Percentiles rank a stretch among this genome's conserved stretches.
Conservation (phyloP, 2,797 vertebrate genomes). For the Parauchenoglanis ngamensis region DNA sequence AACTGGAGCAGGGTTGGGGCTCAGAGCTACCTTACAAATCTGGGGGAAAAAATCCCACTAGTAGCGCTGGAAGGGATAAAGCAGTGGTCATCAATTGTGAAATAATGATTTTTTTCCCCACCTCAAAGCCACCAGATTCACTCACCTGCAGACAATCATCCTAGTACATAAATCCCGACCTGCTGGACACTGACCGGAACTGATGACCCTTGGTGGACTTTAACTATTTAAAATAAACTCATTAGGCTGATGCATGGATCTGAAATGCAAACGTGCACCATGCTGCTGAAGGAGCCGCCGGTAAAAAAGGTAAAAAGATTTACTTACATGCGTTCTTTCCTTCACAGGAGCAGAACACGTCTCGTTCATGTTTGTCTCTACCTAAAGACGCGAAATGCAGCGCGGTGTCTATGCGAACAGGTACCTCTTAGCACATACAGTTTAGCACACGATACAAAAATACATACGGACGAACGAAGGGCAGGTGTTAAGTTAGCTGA, state of each 20-base stretch:
- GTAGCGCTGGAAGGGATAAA: too few relatives aligned
- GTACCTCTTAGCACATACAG: neutral
- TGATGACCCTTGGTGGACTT: neutral
- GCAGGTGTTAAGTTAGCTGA: neutral
- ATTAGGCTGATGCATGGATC: too few relatives aligned
- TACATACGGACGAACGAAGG: neutral
- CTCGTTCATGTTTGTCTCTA: neutral
- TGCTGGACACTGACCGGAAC: neutral
- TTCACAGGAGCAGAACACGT: neutral
- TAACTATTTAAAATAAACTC: neutral
- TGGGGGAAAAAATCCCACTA: neutral
- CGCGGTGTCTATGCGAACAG: neutral
- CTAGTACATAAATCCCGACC: neutral
- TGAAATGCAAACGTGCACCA: neutral
- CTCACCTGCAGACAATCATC: neutral
- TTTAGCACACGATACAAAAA: too few relatives aligned
- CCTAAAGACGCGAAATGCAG: neutral
- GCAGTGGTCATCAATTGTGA: too few relatives aligned
- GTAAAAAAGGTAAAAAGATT: neutral
- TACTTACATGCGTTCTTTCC: neutral
- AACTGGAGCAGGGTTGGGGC: constrained; percentile 36
- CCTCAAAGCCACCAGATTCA: neutral
- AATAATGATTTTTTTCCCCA: neutral
- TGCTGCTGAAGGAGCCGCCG: neutral
- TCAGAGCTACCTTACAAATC: constrained; percentile 23